Percentiles rank a stretch among this genome's conserved stretches.
Conservation (phyloP, 2,797 vertebrate species). For the Amazona ochrocephala region DNA sequence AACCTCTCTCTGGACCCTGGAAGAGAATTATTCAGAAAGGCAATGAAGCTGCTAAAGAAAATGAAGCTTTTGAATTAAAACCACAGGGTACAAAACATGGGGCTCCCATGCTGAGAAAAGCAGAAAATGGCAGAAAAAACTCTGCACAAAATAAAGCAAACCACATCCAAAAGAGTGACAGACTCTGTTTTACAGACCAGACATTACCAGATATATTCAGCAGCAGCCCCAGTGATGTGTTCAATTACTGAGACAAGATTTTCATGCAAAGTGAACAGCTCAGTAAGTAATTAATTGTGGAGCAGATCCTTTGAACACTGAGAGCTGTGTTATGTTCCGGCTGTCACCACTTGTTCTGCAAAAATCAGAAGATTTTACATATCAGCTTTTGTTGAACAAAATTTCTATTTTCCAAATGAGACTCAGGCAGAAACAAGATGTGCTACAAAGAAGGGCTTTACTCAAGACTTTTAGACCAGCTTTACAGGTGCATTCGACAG, state of each 20-base stretch:
- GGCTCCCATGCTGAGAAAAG: neutral
- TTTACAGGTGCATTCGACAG: neutral
- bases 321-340: neutral
- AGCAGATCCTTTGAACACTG: conserved; percentile 68
- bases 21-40: neutral
- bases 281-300: conserved; percentile 71
- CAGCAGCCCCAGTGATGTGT: conserved; percentile 12
- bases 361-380: conserved; percentile 52
- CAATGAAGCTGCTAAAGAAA: neutral
- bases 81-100: neutral
- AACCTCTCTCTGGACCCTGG: neutral
- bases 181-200: neutral
- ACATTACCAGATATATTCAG: neutral
- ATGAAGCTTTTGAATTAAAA: neutral
- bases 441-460: neutral
- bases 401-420: conserved; percentile 19
- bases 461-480: neutral
- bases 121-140: neutral
- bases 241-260: conserved; percentile 71
- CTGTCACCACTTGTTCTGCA: conserved; percentile 65
- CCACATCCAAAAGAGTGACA: neutral
- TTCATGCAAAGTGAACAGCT: conserved; percentile 65
- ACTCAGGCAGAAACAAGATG: neutral
- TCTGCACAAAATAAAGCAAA: neutral
- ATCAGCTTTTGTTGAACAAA: conserved; percentile 44